These are phyloP conservation scores for Epirrita christyi DNA, from an alignment of 2,888 invertebrate genomes.

Conservation along the genomic window DNA sequence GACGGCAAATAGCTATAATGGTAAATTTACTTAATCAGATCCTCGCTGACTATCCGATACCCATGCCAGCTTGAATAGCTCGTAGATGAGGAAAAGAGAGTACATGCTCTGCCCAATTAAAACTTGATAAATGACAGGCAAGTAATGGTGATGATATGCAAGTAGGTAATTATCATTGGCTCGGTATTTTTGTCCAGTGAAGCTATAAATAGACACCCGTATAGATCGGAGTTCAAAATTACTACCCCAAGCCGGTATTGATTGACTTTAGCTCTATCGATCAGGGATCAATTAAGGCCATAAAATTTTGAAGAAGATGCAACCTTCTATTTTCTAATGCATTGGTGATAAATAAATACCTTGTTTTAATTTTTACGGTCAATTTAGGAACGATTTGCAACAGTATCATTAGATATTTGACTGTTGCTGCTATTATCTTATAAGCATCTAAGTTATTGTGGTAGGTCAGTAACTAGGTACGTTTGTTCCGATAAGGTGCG, in stretches of 20 bases:
- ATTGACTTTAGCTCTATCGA: not conserved
- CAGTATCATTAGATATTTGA: not conserved
- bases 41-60: not conserved
- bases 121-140: not conserved
- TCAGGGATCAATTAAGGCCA: not conserved
- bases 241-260: not conserved
- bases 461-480: conserved; percentile 44
- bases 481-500: conserved; percentile 47
- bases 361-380: not conserved
- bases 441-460: conserved; percentile 33
- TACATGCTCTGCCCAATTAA: not conserved
- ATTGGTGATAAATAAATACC: not conserved
- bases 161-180: conserved; percentile 7
- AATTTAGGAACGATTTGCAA: not conserved
- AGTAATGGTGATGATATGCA: not conserved
- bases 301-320: not conserved
- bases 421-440: too few relatives aligned
- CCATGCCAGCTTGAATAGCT: not conserved
- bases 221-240: not conserved
- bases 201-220: conserved; percentile 2
- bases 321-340: too few relatives aligned
- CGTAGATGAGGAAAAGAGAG: not conserved
- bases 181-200: conserved; percentile 2
- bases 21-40: conserved; percentile 53
- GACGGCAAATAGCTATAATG: conserved; percentile 51